Evolutionary conservation across 35 echinoderm and acorn worm species (phyloP).

Genomic region (Stichopus chloronotus): DNA sequence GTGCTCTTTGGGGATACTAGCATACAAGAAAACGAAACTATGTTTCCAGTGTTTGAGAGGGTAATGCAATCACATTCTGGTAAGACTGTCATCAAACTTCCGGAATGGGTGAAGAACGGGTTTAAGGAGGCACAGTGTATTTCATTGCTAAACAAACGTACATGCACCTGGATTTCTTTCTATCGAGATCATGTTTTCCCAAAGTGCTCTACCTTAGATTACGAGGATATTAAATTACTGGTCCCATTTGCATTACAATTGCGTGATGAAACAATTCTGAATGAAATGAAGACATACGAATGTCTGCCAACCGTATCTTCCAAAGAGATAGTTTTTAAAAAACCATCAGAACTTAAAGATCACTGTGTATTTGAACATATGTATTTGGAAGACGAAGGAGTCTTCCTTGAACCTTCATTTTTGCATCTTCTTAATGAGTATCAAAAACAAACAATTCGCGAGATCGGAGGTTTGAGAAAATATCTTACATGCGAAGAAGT

Average conservation of each 20-base stretch:
- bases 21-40: slow-evolving; percentile 2
- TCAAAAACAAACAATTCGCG: background rate
- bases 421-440: background rate
- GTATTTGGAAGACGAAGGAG: background rate
- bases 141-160: background rate
- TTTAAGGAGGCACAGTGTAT: slow-evolving; percentile 23
- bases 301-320: background rate
- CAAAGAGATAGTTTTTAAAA: background rate
- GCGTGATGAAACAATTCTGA: background rate
- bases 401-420: background rate
- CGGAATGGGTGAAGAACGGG: slow-evolving; percentile 8
- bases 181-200: background rate
- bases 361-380: background rate
- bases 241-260: background rate
- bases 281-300: background rate
- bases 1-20: background rate
- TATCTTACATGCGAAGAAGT: background rate
- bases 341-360: background rate
- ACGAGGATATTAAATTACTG: background rate
- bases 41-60: slow-evolving; percentile 12
- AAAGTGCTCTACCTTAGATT: background rate
- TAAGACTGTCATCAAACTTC: background rate
- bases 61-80: background rate
- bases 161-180: background rate
- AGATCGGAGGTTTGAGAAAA: background rate